phyloP scores from a whole-genome alignment of 2,113 vertebrate species.

The Anhinga rufa region DNA sequence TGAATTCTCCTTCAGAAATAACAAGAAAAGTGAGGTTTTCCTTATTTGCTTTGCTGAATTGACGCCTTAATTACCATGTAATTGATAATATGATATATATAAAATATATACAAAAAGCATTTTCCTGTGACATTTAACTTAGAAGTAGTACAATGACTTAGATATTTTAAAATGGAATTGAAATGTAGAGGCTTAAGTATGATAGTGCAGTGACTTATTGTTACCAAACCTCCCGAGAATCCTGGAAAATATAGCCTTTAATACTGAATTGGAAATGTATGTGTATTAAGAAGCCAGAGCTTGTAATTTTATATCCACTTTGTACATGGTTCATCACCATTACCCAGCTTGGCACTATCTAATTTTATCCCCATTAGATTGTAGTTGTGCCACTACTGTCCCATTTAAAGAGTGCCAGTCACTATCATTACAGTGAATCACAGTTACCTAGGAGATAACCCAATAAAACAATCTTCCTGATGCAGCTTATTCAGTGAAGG shows the following conservation, averaged over 20 bases:
- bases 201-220: neutral
- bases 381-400: neutral
- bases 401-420: slow-evolving; percentile 17
- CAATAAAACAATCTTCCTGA: slow-evolving; percentile 5
- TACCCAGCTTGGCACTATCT: neutral
- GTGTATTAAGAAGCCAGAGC: neutral
- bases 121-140: neutral
- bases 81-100: neutral
- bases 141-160: neutral
- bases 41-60: neutral
- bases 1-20: neutral
- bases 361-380: neutral
- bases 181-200: neutral
- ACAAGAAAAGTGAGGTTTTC: neutral
- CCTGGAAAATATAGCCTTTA: neutral
- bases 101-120: neutral
- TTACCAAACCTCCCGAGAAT: neutral
- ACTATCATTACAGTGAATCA: neutral
- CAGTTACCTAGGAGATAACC: slow-evolving; percentile 42
- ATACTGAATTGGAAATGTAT: neutral
- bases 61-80: neutral
- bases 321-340: neutral
- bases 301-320: slow-evolving; percentile 8
- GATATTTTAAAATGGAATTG: neutral
- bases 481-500: neutral